A percentile compares a stretch with the other conserved stretches of the same genome.
Evolutionary conservation across 2,888 invertebrate species (phyloP).

Genomic region (Dicycla oo): DNA sequence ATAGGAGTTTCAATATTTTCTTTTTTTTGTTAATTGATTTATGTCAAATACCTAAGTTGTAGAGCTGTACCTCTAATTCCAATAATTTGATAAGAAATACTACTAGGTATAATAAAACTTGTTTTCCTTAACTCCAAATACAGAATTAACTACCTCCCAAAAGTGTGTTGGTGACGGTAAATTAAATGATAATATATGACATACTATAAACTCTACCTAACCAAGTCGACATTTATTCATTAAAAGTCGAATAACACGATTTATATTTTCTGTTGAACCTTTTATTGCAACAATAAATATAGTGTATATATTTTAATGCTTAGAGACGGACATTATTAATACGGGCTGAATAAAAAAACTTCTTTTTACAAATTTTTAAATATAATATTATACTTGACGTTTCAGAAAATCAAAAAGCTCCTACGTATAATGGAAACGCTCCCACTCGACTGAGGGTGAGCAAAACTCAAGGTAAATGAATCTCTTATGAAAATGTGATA

Average conservation of each 20-base stretch:
- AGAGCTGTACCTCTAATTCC: background rate
- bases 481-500: conserved; percentile 84
- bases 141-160: background rate
- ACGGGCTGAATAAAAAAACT: too few relatives aligned
- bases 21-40: background rate
- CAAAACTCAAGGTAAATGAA: conserved; percentile 80
- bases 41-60: background rate
- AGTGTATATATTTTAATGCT: too few relatives aligned
- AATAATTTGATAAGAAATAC: background rate
- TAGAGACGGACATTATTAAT: too few relatives aligned
- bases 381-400: too few relatives aligned
- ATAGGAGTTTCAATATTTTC: too few relatives aligned
- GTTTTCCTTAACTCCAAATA: conserved; percentile 1
- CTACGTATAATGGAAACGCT: conserved; percentile 66
- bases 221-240: background rate
- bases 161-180: background rate
- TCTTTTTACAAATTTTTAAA: too few relatives aligned
- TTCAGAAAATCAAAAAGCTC: background rate
- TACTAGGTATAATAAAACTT: background rate
- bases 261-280: background rate
- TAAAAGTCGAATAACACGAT: background rate
- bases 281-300: too few relatives aligned
- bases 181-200: background rate
- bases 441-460: conserved; percentile 66
- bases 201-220: too few relatives aligned